Base-by-base conservation (phyloP, 2,888 invertebrate species). In the Chymomyza caudatula region DNA sequence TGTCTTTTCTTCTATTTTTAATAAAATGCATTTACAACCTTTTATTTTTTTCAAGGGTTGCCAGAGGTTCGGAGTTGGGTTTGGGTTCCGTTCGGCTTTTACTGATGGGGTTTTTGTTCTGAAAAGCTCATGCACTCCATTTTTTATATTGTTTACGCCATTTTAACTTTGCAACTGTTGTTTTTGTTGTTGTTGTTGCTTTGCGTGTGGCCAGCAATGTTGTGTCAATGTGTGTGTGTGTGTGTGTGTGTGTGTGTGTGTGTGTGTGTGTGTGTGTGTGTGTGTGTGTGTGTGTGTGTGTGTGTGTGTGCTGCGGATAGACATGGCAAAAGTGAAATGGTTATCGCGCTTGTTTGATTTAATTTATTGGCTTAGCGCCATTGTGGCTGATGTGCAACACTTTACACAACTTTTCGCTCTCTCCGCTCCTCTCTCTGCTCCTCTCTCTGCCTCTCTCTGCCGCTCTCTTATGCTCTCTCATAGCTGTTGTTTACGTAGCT, bases 351-450 rank as follows among this genome's bases (percentile, higher is more conserved):
- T 84, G 79, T 85, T 87, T 85, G 87, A 87, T 85, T 85, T 87
- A 85, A 85, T 85, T 85, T 85, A 85, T 85, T 85, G 87, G 87
- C 85, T 85, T 85, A 85, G 86, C 85, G 87, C 85, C 85, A 85
- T 85, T 85, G 87, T 78, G 85, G 85, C 87, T 79, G 81, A 77
- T 79, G 87, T 75, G 81, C 84, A 81, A 78, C 78, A 78, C 78
- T 78, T 78, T 78, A 71, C 80, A 74, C 74, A 73, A 67, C 72
- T 47, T 62, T 47, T 17, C 20, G 19, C 19, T 52, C 6, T 49
- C 17, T 23, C 42, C 54, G 5, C 11, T 11, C 37, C 17, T 47
- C 47, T 47, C 47, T 19, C n/a, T 19, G 13, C n/a, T 5, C 13
- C 55, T 42, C 37, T 37, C 37, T 55, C 17, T 55, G 11, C 6